phyloP scores from a whole-genome alignment of 2,113 vertebrate species.

The Cyprinodon variegatus region DNA sequence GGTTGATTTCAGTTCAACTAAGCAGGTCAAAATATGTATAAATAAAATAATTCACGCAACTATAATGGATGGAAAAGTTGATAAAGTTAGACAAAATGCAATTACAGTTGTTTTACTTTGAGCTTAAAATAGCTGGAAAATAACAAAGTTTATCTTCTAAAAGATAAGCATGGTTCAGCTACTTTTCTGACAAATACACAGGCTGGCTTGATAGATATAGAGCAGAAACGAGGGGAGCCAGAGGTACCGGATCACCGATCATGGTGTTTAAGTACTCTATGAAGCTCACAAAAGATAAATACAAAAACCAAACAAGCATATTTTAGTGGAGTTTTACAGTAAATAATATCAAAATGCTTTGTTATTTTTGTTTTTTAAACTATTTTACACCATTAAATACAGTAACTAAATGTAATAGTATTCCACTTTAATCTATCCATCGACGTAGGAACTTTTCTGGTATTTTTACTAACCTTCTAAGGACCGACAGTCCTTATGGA shows the following conservation, averaged over 20 bases:
- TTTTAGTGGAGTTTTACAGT: background rate
- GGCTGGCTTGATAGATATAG: background rate
- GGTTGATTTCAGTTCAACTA: slow-evolving; percentile 22
- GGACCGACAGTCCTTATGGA: too few species aligned
- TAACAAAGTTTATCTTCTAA: background rate
- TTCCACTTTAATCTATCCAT: too few species aligned
- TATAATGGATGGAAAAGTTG: slow-evolving; percentile 2
- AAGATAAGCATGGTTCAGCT: background rate
- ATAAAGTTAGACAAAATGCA: slow-evolving; percentile 7
- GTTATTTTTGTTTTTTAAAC: background rate
- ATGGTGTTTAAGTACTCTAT: background rate
- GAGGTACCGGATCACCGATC: background rate
- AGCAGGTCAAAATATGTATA: slow-evolving; percentile 12
- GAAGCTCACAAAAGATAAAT: background rate
- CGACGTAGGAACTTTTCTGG: too few species aligned
- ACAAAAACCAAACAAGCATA: background rate
- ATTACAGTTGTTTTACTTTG: slow-evolving; percentile 6
- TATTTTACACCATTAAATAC: background rate
- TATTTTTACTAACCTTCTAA: too few species aligned
- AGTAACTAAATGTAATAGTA: background rate
- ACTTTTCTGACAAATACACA: background rate
- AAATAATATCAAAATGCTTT: background rate
- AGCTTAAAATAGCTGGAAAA: slow-evolving; percentile 11
- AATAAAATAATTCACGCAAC: slow-evolving; percentile 28
- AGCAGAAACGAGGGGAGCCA: background rate